These are phyloP conservation scores for Coleophora deauratella DNA, from an alignment of 2,888 invertebrate species.

Conservation along the genomic window DNA sequence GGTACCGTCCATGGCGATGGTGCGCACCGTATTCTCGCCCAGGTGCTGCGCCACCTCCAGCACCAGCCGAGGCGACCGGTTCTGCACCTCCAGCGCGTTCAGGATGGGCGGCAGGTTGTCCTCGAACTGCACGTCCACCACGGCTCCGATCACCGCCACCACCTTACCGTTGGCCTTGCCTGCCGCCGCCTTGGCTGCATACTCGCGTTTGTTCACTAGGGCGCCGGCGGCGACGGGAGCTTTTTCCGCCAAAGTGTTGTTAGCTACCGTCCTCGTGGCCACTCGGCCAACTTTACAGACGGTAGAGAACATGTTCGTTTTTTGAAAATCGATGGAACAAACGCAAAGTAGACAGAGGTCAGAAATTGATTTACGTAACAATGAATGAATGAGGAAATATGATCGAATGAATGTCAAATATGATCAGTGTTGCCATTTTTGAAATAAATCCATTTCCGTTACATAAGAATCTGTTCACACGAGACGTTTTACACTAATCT, in stretches of 20 bases:
- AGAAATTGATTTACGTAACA: conserved; percentile 47
- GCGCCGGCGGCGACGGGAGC: conserved; percentile 60
- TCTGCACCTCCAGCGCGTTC: conserved; percentile 94
- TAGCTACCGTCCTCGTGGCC: conserved; percentile 65
- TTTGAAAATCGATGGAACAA: conserved; percentile 36
- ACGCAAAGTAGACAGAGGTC: conserved; percentile 35
- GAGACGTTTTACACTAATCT: too few species aligned
- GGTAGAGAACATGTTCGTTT: conserved; percentile 65
- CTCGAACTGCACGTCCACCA: conserved; percentile 98
- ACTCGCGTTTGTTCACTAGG: conserved; percentile 56
- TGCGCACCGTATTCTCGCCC: conserved; percentile 91
- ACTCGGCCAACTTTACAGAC: conserved; percentile 66
- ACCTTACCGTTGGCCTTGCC: conserved; percentile 76
- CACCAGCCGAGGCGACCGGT: conserved; percentile 84
- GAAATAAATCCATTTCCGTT: background rate
- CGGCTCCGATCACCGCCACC: conserved; percentile 97
- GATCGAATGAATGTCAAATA: background rate
- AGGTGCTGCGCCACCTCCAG: conserved; percentile 94
- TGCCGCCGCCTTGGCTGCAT: conserved; percentile 49
- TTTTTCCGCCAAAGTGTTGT: conserved; percentile 69
- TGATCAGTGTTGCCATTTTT: background rate
- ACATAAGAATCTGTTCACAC: background rate
- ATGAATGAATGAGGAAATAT: conserved; percentile 14
- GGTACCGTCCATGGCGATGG: conserved; percentile 96
- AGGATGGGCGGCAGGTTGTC: conserved; percentile 93